Evolutionary conservation across 2,113 vertebrate species (phyloP), one percentile per base, ranked within the genome.

Genomic region (Ibidorhyncha struthersii): DNA sequence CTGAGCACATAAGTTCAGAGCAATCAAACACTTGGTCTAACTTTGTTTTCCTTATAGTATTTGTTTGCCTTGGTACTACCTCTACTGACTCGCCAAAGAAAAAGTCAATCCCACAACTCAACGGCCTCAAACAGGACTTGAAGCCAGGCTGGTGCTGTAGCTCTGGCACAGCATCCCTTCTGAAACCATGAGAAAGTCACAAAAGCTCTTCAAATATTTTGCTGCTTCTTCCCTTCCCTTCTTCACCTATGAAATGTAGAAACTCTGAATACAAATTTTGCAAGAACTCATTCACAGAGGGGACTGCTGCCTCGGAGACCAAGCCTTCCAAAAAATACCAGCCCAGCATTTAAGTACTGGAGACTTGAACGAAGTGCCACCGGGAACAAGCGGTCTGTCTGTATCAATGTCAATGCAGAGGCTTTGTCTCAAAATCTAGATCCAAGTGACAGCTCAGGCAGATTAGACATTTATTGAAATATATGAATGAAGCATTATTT

Each of bases 401-500:
- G 3, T 3, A 36, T 22, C 49, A 29, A 8, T 40, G 49, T 58
- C 84, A 70, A 55, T 5, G 3, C 32, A 47, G 26, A 61, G 65
- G 2, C 88, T 67, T 53, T 65, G n/a, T 77, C 84, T 82, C 91
- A 53, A 63, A 85, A 72, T 30, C 81, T 10, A 91, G 58, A 82
- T 58, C n/a, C 53, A 40, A 92, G 78, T 22, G 72, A 86, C 86
- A 82, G 72, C 70, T 52, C 17, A 29, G 18, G 73, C 53, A 81
- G 62, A 73, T 56, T 7, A 63, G 85, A 73, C n/a, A 21, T 82
- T 91, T 94, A 93, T 80, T 90, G 71, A 96, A 96, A 91, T 93
- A 82, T 55, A 89, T 79, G 87, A 97, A 94, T 26, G 93, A 88
- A 88, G 78, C 74, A 63, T 80, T 94, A 85, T 90, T 96, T 95